Evolutionary conservation across 2,113 vertebrate species (phyloP), one percentile per base, ranked within the genome.

Genomic region (Macrotus californicus): DNA sequence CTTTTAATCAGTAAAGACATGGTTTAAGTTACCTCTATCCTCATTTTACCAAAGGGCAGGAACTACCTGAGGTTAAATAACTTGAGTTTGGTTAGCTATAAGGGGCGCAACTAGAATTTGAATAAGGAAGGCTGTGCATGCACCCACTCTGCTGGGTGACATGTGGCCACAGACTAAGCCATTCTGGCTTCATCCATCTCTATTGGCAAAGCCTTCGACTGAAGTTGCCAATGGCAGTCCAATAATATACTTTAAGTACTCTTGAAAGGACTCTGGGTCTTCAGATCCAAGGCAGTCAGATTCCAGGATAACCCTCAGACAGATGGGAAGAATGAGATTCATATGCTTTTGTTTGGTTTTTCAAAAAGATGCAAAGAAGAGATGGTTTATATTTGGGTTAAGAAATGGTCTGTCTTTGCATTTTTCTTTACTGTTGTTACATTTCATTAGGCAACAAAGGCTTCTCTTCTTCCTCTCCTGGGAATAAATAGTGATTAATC

Each of bases 401-500:
- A 89, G 90, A 95, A 94, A 76, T 66, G 64, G 21, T 31, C 76
- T 21, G 52, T 50, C 48, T 77, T 56, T 43, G 66, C 82, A 83
- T 97, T 95, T 97, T 70, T 41, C 92, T 94, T 84, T 41, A 54
- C 75, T 83, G 26, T 82, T 80, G 64, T 91, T 97, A 96, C 97
- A 96, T 96, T 96, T 96, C 73, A 96, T 16, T 94, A 88, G 93
- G 93, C 93, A 91, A 13, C 69, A 97, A 92, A 97, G 93, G 31
- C 41, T 83, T 93, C 75, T 77, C 81, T 92, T 89, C 75, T 81
- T 81, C 93, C 77, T 94, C 26, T 97, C 94, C 91, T 94, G 73
- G 0, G 3, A 97, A 87, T 94, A 97, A 75, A 59, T 52, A 66
- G 84, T 87, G 93, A 98, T 98, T 97, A 98, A 98, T 98, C 97